Conservation (phyloP, 2,888 invertebrate species). For the Dorcus hopei region DNA sequence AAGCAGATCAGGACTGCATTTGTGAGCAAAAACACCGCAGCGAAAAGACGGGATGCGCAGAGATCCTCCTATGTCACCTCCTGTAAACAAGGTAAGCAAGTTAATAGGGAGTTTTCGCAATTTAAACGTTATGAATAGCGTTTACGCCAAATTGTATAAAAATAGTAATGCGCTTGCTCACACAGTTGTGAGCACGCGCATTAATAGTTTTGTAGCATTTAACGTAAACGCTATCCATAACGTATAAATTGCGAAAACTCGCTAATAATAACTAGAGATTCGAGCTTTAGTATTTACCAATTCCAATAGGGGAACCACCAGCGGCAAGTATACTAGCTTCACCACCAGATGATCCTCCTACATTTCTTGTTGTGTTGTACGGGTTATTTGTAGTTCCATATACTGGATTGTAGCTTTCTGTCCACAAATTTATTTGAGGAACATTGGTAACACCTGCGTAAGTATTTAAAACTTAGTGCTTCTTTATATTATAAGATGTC, state of each 20-base stretch:
- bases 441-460: slow-evolving; percentile 68
- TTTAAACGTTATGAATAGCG: too few relatives aligned
- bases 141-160: too few relatives aligned
- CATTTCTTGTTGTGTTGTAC: slow-evolving; percentile 78
- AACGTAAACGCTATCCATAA: too few relatives aligned
- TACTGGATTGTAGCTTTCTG: slow-evolving; percentile 83
- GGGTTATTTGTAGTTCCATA: slow-evolving; percentile 91
- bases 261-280: too few relatives aligned
- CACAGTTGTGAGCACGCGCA: too few relatives aligned
- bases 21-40: slow-evolving; percentile 86
- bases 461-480: too few relatives aligned
- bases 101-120: too few relatives aligned
- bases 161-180: too few relatives aligned
- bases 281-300: slow-evolving; percentile 56
- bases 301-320: slow-evolving; percentile 77
- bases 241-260: too few relatives aligned
- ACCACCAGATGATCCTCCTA: slow-evolving; percentile 92
- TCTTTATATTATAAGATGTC: too few relatives aligned
- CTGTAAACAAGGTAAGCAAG: slow-evolving; percentile 38
- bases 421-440: slow-evolving; percentile 91
- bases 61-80: slow-evolving; percentile 95
- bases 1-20: slow-evolving; percentile 59
- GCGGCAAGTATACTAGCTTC: slow-evolving; percentile 75
- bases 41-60: slow-evolving; percentile 89
- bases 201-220: too few relatives aligned